Evolutionary conservation across 2,888 invertebrate genomes (phyloP), one percentile per base, ranked within the genome.

Genomic region (Baccha elongata): DNA sequence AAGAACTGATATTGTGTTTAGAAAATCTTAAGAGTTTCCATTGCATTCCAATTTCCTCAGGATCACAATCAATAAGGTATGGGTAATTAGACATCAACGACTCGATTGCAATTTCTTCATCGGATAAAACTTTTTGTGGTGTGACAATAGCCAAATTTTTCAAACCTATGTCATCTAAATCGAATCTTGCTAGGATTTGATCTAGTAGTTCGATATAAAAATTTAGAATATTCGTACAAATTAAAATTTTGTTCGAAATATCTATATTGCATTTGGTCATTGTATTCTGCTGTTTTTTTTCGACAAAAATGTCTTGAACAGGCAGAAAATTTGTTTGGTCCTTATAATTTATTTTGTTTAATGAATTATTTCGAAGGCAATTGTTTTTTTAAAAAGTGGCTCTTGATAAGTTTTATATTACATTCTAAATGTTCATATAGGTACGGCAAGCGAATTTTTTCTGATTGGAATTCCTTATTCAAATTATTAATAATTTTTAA

Each of bases 391-490:
- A 46, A 58, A 69, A 80, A 84, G 37, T 84, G 73, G 11, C 68
- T 71, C 17, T 79, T 65, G 55, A 80, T 50, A 23, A 84, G 62
- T 60, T 84, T 85, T 32, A 80, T 75, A 52, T 68, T 64, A 21
- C n/a, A 44, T 78, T 83, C 71, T 42, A 78, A 32, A 17, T 72
- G 52, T 6, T 13, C 23, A 40, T 79, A 79, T 13, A 85, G 2
- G 37, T 68, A 79, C 11, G 81, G 80, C 40, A 84, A 60, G 13
- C 79, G 69, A 17, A 46, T 48, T 8, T 48, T 75, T 37, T 80
- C 79, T 3, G 83, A 83, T 48, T 79, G 79, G 65, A 76, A 80
- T 48, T 78, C 74, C 32, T 80, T 78, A 40, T 71, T 80, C 10
- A 78, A 37, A 15, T 58, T 62, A 42, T 81, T 85, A 19, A 85